phyloP scores from a whole-genome alignment of 92 coral and sea anemone genomes.

The Zoanthus sociatus region DNA sequence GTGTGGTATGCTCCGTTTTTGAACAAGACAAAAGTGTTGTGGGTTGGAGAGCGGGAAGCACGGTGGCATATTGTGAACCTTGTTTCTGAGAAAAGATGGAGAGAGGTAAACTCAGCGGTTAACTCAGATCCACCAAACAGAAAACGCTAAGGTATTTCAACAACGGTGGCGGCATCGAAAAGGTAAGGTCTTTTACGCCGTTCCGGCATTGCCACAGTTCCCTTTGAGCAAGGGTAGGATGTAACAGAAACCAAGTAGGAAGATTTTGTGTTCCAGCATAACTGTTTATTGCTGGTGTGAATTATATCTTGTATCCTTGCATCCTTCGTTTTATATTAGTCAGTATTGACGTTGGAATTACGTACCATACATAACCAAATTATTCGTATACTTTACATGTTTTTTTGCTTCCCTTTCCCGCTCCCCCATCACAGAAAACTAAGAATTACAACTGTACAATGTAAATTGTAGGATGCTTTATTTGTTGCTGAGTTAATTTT shows the following conservation, averaged over 20 bases:
- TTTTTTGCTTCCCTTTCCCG: constrained; percentile 2
- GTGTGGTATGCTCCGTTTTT: constrained; percentile 32
- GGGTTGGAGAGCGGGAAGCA: constrained; percentile 15
- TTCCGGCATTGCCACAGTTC: not conserved
- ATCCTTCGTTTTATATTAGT: not conserved
- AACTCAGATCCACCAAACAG: not conserved
- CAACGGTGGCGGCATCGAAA: constrained; percentile 8
- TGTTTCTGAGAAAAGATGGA: constrained; percentile 4
- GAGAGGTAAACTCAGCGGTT: not conserved
- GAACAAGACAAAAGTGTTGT: constrained; percentile 20
- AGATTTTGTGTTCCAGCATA: not conserved
- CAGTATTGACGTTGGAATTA: not conserved
- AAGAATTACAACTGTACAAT: not conserved
- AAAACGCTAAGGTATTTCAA: not conserved
- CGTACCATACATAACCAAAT: not conserved
- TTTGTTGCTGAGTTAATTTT: not conserved
- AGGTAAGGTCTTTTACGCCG: constrained; percentile 6
- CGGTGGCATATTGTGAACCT: constrained; percentile 24
- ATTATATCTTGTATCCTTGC: not conserved
- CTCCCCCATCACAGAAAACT: not conserved
- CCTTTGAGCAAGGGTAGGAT: not conserved
- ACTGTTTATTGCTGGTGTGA: not conserved
- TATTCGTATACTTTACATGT: not conserved
- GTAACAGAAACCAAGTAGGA: no score
- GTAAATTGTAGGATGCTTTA: not conserved